These are phyloP conservation scores for Sebastes hubbsi DNA, from an alignment of 2,797 vertebrate genomes.

Conservation along the genomic window DNA sequence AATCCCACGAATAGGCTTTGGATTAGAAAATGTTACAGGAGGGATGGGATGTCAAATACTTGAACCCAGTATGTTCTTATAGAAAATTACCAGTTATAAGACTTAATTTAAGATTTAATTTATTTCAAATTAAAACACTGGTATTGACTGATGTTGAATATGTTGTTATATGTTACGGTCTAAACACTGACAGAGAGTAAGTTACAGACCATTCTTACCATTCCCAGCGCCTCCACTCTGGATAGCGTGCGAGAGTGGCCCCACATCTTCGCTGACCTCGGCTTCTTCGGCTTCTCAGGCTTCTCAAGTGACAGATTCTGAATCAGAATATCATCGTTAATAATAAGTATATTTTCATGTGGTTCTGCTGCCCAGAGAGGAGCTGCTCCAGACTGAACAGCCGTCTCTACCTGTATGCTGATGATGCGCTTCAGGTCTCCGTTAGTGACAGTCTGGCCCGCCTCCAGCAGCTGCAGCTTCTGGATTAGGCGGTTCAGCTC, in stretches of 20 bases:
- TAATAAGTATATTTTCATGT: not conserved
- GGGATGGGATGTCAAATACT: conserved; percentile 31
- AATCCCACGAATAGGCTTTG: conserved; percentile 83
- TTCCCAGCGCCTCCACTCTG: conserved; percentile 79
- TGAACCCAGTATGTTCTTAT: conserved; percentile 21
- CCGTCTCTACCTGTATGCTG: conserved; percentile 84
- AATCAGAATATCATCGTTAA: not conserved
- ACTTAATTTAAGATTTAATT: not conserved
- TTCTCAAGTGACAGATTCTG: conserved; percentile 85
- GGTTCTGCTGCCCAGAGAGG: not conserved
- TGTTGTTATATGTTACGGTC: not conserved
- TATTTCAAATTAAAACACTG: not conserved
- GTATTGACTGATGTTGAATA: not conserved
- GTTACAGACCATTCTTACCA: conserved; percentile 70
- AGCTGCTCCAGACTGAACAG: not conserved
- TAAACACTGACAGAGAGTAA: not conserved
- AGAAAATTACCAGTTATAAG: not conserved
- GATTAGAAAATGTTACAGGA: conserved; percentile 68
- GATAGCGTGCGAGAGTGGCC: conserved; percentile 83
- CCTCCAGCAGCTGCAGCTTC: conserved; percentile 86
- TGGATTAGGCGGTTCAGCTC: conserved; percentile 89
- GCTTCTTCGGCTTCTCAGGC: conserved; percentile 84
- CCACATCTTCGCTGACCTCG: conserved; percentile 77
- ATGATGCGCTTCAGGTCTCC: conserved; percentile 87
- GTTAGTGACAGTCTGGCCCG: conserved; percentile 81